Conservation (phyloP, 92 coral and sea anemone species). For the Heliopora coerulea region DNA sequence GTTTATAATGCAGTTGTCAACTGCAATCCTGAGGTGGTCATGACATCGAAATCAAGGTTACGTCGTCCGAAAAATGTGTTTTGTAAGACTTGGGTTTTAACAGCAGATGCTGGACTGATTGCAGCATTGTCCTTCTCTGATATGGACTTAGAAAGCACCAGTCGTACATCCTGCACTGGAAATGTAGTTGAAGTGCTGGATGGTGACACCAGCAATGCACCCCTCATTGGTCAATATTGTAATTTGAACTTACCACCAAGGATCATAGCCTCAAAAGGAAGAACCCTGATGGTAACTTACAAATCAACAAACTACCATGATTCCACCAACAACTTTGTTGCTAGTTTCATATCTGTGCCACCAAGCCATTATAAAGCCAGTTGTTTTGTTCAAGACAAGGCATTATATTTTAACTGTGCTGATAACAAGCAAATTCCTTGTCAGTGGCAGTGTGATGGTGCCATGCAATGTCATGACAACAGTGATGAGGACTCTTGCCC, state of each 20-base stretch:
- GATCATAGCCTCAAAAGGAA: constrained; percentile 2
- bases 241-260: background rate
- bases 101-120: constrained; percentile 4
- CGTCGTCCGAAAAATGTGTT: background rate
- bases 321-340: background rate
- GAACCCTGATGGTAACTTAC: constrained; percentile 20
- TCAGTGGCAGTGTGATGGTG: constrained; percentile 23
- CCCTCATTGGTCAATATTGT: too few relatives aligned
- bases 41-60: background rate
- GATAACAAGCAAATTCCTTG: constrained; percentile 6
- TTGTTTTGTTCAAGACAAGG: constrained; percentile 26
- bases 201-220: background rate
- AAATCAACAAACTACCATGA: background rate
- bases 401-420: constrained; percentile 13
- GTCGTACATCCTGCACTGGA: background rate
- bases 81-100: constrained; percentile 16
- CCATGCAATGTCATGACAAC: constrained; percentile 35
- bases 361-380: constrained; percentile 28
- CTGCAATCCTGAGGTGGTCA: background rate
- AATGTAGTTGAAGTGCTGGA: constrained; percentile 38
- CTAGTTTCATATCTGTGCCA: constrained; percentile 10
- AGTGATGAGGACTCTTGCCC: constrained; percentile 29
- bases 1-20: background rate
- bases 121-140: constrained; percentile 17
- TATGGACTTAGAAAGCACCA: background rate